Conservation (phyloP, 1,140 invertebrate species). For the Tachypleus tridentatus region DNA sequence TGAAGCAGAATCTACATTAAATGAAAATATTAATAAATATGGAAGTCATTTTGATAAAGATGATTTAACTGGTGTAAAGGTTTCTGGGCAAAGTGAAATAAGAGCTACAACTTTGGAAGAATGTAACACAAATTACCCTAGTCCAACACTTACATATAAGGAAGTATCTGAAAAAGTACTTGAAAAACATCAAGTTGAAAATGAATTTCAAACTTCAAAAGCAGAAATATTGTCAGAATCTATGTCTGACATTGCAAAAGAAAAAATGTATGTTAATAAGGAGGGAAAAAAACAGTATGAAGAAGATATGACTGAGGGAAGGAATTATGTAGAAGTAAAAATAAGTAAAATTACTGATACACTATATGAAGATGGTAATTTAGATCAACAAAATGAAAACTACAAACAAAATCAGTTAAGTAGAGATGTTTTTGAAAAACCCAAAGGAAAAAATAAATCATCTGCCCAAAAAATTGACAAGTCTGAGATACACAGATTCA, state of each 20-base stretch:
- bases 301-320: background rate
- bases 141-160: too few relatives aligned
- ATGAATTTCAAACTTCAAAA: too few relatives aligned
- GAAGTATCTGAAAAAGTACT: too few relatives aligned
- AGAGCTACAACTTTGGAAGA: too few relatives aligned
- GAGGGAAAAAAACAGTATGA: background rate
- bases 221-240: too few relatives aligned
- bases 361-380: background rate
- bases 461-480: background rate
- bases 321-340: background rate
- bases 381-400: background rate
- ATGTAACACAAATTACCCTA: too few relatives aligned
- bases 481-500: slow-evolving; percentile 3
- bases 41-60: too few relatives aligned
- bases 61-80: too few relatives aligned
- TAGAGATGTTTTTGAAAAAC: background rate
- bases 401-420: background rate
- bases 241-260: background rate
- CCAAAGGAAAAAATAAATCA: slow-evolving; percentile 1
- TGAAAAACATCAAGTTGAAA: too few relatives aligned
- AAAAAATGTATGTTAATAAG: background rate
- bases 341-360: background rate
- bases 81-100: too few relatives aligned
- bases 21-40: too few relatives aligned
- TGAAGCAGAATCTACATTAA: too few relatives aligned